phyloP scores from a whole-genome alignment of 2,888 invertebrate genomes.

The Zhuqinia jingwanae region DNA sequence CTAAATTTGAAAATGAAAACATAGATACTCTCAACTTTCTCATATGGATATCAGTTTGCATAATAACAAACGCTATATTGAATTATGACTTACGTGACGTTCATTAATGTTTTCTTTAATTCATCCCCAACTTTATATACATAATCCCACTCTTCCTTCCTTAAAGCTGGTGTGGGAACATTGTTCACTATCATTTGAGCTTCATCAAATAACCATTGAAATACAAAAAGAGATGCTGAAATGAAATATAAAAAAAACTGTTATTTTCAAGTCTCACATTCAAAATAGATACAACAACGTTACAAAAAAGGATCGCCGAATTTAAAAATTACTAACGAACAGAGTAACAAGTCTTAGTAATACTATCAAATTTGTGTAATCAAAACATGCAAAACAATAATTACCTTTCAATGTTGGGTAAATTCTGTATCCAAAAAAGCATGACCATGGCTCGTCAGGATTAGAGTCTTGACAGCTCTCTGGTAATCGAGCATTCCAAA shows the following conservation, averaged over 20 bases:
- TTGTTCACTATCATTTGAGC: conserved; percentile 97
- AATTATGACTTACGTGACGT: conserved; percentile 85
- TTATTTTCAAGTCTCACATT: not conserved
- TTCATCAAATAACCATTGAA: conserved; percentile 97
- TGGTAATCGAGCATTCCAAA: conserved; percentile 92
- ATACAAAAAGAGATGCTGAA: conserved; percentile 93
- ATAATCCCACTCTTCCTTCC: conserved; percentile 94
- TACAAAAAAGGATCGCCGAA: no score
- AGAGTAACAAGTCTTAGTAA: no score
- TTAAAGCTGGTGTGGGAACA: conserved; percentile 91
- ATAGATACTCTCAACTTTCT: conserved; percentile 71
- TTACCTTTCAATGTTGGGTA: conserved; percentile 92
- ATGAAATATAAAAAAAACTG: conserved; percentile 74
- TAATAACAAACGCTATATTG: no score
- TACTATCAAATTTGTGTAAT: no score
- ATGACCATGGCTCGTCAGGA: conserved; percentile 90
- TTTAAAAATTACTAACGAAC: no score
- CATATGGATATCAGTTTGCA: no score
- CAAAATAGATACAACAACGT: not conserved
- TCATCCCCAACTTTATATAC: conserved; percentile 95
- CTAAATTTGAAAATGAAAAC: conserved; percentile 80
- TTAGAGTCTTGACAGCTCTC: conserved; percentile 87
- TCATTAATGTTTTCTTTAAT: conserved; percentile 89
- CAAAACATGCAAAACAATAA: no score
- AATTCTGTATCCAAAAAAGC: conserved; percentile 94